Evolutionary conservation across 2,113 vertebrate genomes (phyloP).

Genomic region (Ploceus nigricollis): DNA sequence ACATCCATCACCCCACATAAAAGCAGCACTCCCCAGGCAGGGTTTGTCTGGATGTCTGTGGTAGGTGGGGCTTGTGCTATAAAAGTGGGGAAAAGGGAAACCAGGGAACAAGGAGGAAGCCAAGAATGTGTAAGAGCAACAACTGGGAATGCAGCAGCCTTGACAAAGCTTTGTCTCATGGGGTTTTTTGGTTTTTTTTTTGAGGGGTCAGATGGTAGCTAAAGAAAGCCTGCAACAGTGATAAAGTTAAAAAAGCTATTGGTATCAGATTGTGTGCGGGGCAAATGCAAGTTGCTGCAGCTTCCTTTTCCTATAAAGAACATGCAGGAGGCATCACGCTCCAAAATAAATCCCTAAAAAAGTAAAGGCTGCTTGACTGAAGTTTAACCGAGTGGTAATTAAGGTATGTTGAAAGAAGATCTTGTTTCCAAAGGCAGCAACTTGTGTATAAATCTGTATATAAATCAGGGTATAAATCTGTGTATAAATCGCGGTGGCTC

Average conservation of each 20-base stretch:
- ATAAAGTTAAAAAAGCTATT: not conserved
- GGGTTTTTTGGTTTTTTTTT: not conserved
- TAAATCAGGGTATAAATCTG: rapidly evolving
- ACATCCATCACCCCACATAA: not conserved
- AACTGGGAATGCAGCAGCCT: not conserved
- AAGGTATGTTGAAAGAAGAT: rapidly evolving
- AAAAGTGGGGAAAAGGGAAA: not conserved
- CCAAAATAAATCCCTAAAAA: not conserved
- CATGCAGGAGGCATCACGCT: not conserved
- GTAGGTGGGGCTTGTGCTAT: not conserved
- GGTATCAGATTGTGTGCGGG: not conserved
- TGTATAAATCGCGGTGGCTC: rapidly evolving
- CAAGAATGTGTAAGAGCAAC: not conserved
- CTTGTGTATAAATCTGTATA: rapidly evolving
- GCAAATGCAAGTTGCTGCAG: not conserved
- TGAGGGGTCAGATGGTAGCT: not conserved
- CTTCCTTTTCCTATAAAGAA: not conserved
- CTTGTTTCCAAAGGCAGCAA: not conserved
- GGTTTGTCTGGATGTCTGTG: not conserved
- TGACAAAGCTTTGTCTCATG: not conserved
- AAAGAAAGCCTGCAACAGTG: not conserved
- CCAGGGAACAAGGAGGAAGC: not conserved
- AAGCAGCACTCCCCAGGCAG: not conserved
- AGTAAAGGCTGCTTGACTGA: not conserved
- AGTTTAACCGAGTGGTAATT: not conserved